A percentile compares a stretch with the other conserved stretches of the same genome.
phyloP scores from a whole-genome alignment of 2,113 vertebrate genomes.

The Sapayoa aenigma region DNA sequence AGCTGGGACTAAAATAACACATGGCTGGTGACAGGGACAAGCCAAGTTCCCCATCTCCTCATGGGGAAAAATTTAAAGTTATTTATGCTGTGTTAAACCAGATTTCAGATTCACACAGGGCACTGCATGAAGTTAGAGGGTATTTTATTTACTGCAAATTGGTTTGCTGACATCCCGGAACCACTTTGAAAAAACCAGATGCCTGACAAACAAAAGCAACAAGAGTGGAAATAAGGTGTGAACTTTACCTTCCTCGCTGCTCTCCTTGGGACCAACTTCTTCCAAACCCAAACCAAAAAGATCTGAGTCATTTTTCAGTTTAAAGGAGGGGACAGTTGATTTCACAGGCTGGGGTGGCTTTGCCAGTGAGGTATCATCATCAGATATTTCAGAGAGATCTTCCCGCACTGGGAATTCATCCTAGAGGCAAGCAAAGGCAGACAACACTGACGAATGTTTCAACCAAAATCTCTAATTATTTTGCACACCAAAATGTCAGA shows the following conservation, averaged over 20 bases:
- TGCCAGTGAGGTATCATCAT: constrained; percentile 76
- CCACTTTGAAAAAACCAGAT: background rate
- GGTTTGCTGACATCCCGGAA: background rate
- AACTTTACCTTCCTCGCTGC: constrained; percentile 84
- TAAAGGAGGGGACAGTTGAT: constrained; percentile 77
- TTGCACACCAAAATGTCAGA: background rate
- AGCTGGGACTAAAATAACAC: background rate
- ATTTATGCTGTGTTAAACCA: background rate
- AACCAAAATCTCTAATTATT: background rate
- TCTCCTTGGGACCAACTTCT: constrained; percentile 76
- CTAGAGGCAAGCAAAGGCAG: constrained; percentile 60
- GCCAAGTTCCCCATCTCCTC: background rate
- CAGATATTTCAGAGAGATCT: constrained; percentile 86
- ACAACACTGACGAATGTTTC: background rate
- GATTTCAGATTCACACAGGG: background rate
- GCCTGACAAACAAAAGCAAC: background rate
- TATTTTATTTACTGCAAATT: background rate
- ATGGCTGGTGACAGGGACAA: background rate
- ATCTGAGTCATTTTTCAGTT: constrained; percentile 79
- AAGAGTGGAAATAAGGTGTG: background rate
- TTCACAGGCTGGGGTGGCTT: constrained; percentile 67
- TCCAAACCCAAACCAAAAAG: constrained; percentile 90
- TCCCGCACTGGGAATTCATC: constrained; percentile 82
- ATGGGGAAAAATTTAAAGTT: background rate
- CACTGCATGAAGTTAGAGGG: background rate